Percentiles rank a stretch among this genome's conserved stretches.
Conservation (phyloP, 2,797 vertebrate species). For the Notoglanidium macrostoma region DNA sequence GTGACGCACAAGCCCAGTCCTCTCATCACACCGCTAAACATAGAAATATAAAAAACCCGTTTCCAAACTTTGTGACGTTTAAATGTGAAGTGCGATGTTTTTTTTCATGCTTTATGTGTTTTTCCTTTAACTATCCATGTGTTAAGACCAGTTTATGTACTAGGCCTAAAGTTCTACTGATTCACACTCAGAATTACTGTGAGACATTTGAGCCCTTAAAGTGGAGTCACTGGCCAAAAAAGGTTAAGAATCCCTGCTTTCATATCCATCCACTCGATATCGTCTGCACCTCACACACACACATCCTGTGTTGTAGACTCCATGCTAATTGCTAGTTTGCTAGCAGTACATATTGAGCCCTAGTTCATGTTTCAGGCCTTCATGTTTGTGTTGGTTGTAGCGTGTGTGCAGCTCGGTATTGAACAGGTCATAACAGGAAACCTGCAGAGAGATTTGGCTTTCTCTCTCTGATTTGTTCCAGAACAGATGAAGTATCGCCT, state of each 20-base stretch:
- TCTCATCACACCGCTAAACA: not conserved
- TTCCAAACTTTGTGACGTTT: not conserved
- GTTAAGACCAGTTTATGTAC: not conserved
- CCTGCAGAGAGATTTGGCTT: slow-evolving; percentile 29
- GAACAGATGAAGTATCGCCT: slow-evolving; percentile 42
- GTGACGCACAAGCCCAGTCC: not conserved
- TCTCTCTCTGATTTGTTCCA: slow-evolving; percentile 37
- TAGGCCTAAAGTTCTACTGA: not conserved
- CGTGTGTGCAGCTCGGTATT: not conserved
- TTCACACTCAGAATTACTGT: not conserved
- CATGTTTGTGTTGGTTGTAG: not conserved
- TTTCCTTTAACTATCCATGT: not conserved
- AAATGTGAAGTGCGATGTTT: not conserved
- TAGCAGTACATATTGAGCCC: not conserved
- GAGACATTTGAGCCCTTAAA: not conserved
- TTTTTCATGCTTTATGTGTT: not conserved
- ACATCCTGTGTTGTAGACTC: not conserved
- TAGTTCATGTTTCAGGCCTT: not conserved
- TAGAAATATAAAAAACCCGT: not conserved
- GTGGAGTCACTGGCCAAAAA: not conserved
- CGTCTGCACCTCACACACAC: not conserved
- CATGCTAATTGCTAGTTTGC: not conserved
- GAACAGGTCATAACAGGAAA: slow-evolving; percentile 22
- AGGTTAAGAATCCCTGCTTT: not conserved
- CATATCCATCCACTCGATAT: not conserved